A percentile compares a stretch with the other conserved stretches of the same genome.
Conservation (phyloP, 2,113 vertebrate genomes). For the Thomomys bottae region DNA sequence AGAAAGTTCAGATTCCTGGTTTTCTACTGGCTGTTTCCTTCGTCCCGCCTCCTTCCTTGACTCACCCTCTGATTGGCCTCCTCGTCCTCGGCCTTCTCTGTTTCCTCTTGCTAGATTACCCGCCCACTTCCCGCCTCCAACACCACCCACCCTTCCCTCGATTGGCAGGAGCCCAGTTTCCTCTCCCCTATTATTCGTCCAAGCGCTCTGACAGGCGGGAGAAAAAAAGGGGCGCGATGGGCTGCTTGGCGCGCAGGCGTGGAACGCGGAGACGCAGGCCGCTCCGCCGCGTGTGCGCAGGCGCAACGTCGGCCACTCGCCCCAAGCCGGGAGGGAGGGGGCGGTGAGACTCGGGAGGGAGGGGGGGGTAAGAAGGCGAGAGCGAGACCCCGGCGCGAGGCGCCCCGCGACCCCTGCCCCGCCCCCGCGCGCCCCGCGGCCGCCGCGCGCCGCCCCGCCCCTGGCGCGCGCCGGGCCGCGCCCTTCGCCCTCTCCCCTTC, state of each 20-base stretch:
- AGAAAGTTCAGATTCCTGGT: neutral
- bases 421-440: neutral
- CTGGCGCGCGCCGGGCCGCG: constrained; percentile 57
- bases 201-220: neutral
- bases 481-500: constrained; percentile 67
- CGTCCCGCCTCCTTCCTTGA: neutral
- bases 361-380: neutral
- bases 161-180: constrained; percentile 72
- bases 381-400: neutral
- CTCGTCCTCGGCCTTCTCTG: neutral
- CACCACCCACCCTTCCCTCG: constrained; percentile 42
- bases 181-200: constrained; percentile 58
- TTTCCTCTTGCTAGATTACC: constrained; percentile 64
- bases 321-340: constrained; percentile 53
- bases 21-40: constrained; percentile 54
- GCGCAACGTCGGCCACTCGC: constrained; percentile 60
- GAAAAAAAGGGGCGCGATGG: constrained; percentile 58
- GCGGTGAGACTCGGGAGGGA: constrained; percentile 19
- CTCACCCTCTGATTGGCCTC: constrained; percentile 32
- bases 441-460: constrained; percentile 42
- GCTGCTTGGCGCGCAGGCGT: constrained; percentile 69
- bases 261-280: neutral
- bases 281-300: constrained; percentile 67
- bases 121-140: constrained; percentile 29
- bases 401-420: neutral